Evolutionary conservation across 37 sponge, comb jelly and placozoan genomes (phyloP).

Genomic region (Tethya wilhelma): DNA sequence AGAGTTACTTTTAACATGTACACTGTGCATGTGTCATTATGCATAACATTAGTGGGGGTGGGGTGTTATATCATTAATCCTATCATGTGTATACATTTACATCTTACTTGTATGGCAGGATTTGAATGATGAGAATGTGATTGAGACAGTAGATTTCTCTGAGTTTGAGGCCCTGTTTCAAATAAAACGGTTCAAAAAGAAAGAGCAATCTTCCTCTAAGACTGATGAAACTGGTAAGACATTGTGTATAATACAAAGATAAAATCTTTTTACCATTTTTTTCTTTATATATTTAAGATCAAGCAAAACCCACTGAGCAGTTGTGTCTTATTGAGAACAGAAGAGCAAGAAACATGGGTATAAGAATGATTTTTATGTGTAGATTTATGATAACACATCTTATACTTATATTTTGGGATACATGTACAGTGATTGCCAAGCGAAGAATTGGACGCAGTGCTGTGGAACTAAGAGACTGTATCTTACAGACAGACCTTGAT

Average conservation of each 20-base stretch:
- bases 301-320: slow-evolving; percentile 24
- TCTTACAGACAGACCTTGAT: slow-evolving; percentile 77
- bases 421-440: slow-evolving; percentile 78
- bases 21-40: no score
- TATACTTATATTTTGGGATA: background rate
- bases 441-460: slow-evolving; percentile 69
- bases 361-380: background rate
- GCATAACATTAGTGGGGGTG: no score
- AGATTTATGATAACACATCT: background rate
- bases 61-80: no score
- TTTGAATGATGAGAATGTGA: slow-evolving; percentile 61
- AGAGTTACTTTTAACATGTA: no score
- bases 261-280: background rate
- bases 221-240: background rate
- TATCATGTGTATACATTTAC: no score
- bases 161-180: slow-evolving; percentile 87
- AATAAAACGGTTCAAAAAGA: slow-evolving; percentile 49
- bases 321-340: slow-evolving; percentile 55
- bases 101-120: slow-evolving; percentile 60
- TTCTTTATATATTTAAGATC: background rate
- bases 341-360: slow-evolving; percentile 66
- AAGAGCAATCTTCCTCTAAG: slow-evolving; percentile 11
- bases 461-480: slow-evolving; percentile 32
- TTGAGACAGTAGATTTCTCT: slow-evolving; percentile 69
- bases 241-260: background rate